phyloP scores from a whole-genome alignment of 1,140 invertebrate species.

The Maniola jurtina region DNA sequence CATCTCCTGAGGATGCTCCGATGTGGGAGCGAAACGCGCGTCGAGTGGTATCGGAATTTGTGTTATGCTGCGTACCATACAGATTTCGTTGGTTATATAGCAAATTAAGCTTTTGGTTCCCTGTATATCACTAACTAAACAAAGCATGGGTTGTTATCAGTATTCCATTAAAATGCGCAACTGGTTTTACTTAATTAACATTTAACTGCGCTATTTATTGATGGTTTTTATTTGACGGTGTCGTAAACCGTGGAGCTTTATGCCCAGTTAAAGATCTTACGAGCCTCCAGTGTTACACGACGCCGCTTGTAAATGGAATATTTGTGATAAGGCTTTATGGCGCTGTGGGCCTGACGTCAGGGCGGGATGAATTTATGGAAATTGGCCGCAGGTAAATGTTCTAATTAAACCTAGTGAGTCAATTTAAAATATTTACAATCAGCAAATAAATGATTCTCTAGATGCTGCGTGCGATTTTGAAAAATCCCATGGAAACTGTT shows the following conservation, averaged over 20 bases:
- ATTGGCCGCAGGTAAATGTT: constrained; percentile 5
- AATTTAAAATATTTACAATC: no score
- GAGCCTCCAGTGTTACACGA: constrained; percentile 4
- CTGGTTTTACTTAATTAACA: no score
- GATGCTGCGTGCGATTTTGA: no score
- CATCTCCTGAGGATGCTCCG: no score
- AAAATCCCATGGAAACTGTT: no score
- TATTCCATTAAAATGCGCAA: background rate
- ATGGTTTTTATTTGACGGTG: background rate
- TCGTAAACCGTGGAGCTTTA: constrained; percentile 5
- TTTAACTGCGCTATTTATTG: background rate
- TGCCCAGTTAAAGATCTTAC: background rate
- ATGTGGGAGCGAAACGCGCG: no score
- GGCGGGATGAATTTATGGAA: constrained; percentile 23
- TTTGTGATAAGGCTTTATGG: constrained; percentile 38
- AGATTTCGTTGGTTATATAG: no score
- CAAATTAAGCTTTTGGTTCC: no score
- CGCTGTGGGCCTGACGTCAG: constrained; percentile 29
- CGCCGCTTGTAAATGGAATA: constrained; percentile 35
- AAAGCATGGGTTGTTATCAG: background rate
- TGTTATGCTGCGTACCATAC: no score
- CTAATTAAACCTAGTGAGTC: background rate
- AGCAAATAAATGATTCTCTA: no score
- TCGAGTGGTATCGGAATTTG: no score
- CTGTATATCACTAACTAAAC: no score